phyloP scores from a whole-genome alignment of 2,113 vertebrate genomes.

The Indicator maculatus region DNA sequence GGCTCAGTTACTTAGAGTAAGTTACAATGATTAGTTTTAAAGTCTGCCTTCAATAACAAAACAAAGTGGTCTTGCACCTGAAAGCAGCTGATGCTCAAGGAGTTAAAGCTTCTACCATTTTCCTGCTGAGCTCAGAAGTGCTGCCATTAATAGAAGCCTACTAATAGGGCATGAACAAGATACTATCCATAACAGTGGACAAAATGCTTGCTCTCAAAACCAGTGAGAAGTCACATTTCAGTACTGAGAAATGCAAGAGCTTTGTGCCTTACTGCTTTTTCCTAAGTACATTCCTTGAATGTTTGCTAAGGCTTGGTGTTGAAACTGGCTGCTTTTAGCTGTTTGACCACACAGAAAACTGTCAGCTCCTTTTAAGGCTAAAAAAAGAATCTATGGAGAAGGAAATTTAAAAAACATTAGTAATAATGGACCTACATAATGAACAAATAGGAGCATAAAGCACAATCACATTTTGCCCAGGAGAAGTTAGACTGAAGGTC shows the following conservation, averaged over 20 bases:
- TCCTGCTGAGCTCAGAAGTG: background rate
- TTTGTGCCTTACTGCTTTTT: background rate
- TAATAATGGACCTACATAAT: background rate
- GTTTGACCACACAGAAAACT: background rate
- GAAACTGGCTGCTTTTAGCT: background rate
- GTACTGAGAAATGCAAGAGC: background rate
- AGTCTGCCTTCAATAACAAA: background rate
- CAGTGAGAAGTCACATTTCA: background rate
- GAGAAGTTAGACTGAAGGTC: background rate
- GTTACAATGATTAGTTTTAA: background rate
- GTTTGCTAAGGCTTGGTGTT: background rate
- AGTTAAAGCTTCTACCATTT: background rate
- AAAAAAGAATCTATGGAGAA: background rate
- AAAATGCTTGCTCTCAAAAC: background rate
- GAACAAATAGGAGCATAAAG: background rate
- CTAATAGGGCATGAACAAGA: background rate
- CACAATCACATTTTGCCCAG: background rate
- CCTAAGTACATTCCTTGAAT: background rate
- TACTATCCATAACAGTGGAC: background rate
- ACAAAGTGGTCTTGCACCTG: background rate
- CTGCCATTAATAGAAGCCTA: background rate
- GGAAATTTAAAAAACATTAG: too few species aligned
- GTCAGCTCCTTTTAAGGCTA: background rate
- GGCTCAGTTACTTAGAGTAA: background rate
- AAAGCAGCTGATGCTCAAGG: background rate